Conservation (phyloP, 2,113 vertebrate species). For the Misgurnus mizolepis region DNA sequence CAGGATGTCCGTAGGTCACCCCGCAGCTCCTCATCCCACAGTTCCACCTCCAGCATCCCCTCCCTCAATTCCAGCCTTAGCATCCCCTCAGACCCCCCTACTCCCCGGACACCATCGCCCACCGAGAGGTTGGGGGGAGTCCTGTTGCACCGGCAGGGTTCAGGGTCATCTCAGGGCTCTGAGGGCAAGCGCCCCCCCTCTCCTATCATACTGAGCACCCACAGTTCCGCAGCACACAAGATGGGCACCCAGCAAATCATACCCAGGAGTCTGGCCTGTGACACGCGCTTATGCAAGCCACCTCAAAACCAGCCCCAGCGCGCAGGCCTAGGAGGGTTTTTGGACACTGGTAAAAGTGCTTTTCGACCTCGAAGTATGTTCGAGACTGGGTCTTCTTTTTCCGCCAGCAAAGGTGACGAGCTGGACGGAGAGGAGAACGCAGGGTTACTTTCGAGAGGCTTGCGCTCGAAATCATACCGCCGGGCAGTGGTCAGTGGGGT, state of each 20-base stretch:
- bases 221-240: conserved; percentile 83
- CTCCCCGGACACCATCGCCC: conserved; percentile 60
- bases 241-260: conserved; percentile 92
- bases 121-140: conserved; percentile 51
- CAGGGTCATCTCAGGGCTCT: conserved; percentile 54
- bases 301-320: conserved; percentile 49
- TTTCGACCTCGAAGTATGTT: conserved; percentile 85
- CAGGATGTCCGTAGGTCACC: conserved; percentile 21
- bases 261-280: conserved; percentile 81
- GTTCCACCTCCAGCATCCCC: conserved; percentile 65
- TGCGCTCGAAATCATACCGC: conserved; percentile 92
- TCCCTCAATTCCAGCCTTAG: conserved; percentile 60
- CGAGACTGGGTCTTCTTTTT: conserved; percentile 72
- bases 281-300: conserved; percentile 65
- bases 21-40: conserved; percentile 55
- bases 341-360: conserved; percentile 70
- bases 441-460: conserved; percentile 76
- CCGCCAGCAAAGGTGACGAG: conserved; percentile 57
- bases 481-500: conserved; percentile 89
- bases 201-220: conserved; percentile 81
- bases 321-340: conserved; percentile 55
- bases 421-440: conserved; percentile 77
- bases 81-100: conserved; percentile 62
- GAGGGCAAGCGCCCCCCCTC: conserved; percentile 62
- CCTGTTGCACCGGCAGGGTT: conserved; percentile 57